Conservation (phyloP, 2,113 vertebrate genomes). For the Oxyruncus cristatus region DNA sequence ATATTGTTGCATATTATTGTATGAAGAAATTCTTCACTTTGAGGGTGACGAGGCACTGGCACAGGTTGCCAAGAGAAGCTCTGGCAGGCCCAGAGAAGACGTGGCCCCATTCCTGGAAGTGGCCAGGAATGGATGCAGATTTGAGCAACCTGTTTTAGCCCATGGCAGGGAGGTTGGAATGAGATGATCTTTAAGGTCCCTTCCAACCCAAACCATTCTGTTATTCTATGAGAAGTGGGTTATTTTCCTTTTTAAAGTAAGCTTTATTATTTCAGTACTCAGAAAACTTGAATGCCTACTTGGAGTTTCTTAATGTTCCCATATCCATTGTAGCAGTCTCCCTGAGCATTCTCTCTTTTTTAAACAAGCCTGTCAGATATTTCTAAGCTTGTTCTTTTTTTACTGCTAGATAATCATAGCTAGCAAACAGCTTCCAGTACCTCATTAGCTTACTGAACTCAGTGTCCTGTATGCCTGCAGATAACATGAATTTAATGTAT, state of each 20-base stretch:
- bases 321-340: background rate
- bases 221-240: background rate
- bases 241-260: background rate
- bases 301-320: background rate
- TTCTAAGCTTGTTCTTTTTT: background rate
- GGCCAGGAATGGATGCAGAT: background rate
- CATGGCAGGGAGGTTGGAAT: background rate
- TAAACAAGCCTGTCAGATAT: slow-evolving; percentile 20
- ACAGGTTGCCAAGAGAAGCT: background rate
- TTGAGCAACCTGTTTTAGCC: background rate
- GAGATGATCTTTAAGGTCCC: background rate
- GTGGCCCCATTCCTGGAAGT: background rate
- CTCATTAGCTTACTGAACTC: slow-evolving; percentile 36
- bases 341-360: background rate
- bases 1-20: too few species aligned
- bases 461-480: background rate
- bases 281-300: background rate
- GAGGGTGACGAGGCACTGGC: background rate
- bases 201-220: background rate
- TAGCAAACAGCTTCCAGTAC: background rate
- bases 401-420: background rate
- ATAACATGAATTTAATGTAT: slow-evolving; percentile 4
- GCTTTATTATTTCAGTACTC: background rate
- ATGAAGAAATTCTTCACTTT: background rate
- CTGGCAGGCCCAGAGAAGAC: background rate